Base-by-base conservation (phyloP, 2,113 vertebrate species). In the Hylia prasina region DNA sequence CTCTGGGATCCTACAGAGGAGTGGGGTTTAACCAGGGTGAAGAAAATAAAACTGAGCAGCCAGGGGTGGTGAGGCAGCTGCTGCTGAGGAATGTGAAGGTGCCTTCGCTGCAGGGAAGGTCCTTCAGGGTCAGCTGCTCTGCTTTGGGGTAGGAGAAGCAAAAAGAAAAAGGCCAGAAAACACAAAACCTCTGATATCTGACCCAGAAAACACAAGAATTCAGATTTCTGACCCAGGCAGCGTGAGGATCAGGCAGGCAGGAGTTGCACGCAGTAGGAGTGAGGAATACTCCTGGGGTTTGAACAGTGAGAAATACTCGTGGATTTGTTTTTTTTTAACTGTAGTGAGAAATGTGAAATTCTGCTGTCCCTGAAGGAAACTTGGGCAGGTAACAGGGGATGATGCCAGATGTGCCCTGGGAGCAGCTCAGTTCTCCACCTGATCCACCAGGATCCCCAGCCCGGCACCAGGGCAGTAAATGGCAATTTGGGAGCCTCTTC, bases 191-290 rank as follows among this genome's bases (percentile, higher is more conserved):
- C 33, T 1, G 2, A 40, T 30, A 9, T 13, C n/a, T 44, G 33
- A 23, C 40, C 58, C 82, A 84, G 33, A 51, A 80, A 85, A 19
- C 56, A 39, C 9, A 4, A 19, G 48, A 31, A 18, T 16, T 33
- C 35, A 1, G 1, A 20, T 28, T 9, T 11, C 20, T 61, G 47
- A 24, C 45, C 24, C 30, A 44, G 30, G 0, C 44, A 53, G 69
- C 9, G 28, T 19, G 11, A 70, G 60, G 3, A 44, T 11, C 42
- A 12, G 31, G 44, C 28, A 10, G 30, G 48, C 33, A 40, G 80
- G 71, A 77, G 72, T 0, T 56, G 24, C 40, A 39, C 0, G 0
- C 21, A 11, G 7, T 0, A 14, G 63, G 1, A 23, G 42, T 15
- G 22, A 68, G 44, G 19, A 95, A 27, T 9, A 1, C 14, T 22